Evolutionary conservation across 2,797 vertebrate species (phyloP).

Genomic region (Liasis olivaceus): DNA sequence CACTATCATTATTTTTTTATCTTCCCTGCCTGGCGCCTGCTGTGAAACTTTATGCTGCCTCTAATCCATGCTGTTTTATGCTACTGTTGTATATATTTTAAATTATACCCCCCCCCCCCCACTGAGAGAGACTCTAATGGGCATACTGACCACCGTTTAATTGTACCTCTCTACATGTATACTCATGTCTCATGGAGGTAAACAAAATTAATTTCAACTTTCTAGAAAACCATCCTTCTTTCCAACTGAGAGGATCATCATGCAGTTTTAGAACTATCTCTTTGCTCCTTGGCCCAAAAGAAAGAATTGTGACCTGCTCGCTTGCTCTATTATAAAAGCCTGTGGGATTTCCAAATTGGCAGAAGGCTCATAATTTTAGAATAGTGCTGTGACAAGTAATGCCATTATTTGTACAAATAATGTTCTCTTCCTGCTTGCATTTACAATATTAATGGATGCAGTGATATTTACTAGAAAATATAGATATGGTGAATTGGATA

Average conservation of each 20-base stretch:
- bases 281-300: background rate
- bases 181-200: slow-evolving; percentile 2
- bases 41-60: background rate
- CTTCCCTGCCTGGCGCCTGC: background rate
- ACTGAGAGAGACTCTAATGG: background rate
- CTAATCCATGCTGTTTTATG: slow-evolving; percentile 15
- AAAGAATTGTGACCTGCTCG: background rate
- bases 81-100: slow-evolving; percentile 8
- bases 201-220: slow-evolving; percentile 29
- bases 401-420: background rate
- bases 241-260: background rate
- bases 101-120: background rate
- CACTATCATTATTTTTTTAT: background rate
- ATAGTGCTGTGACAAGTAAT: background rate
- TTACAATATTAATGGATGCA: background rate
- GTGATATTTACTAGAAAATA: background rate
- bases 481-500: slow-evolving; percentile 19
- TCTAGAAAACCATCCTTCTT: slow-evolving; percentile 20
- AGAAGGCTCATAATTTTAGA: background rate
- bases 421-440: background rate
- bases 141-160: background rate
- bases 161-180: slow-evolving; percentile 18
- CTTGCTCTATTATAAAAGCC: background rate
- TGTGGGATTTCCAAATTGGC: background rate
- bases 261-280: background rate